phyloP scores from a whole-genome alignment of 1,140 invertebrate species.

The Zaprionus tsacasi region DNA sequence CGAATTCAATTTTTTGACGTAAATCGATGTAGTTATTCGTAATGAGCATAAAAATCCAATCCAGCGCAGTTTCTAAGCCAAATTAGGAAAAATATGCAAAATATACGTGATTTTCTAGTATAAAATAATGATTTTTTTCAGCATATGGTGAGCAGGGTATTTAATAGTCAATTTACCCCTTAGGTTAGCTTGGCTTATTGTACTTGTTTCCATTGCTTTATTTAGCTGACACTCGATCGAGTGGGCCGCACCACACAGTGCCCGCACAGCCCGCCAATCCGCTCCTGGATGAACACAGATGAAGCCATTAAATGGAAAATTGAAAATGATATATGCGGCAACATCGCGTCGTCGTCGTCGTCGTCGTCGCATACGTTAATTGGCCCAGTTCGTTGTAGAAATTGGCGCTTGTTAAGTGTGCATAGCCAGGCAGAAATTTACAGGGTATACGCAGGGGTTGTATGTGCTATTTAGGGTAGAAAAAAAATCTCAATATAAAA shows the following conservation, averaged over 20 bases:
- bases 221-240: slow-evolving; percentile 15
- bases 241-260: slow-evolving; percentile 25
- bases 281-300: slow-evolving; percentile 45
- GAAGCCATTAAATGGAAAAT: slow-evolving; percentile 81
- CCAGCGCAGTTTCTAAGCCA: background rate
- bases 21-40: background rate
- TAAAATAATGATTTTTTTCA: background rate
- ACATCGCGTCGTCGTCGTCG: background rate
- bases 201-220: background rate
- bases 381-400: slow-evolving; percentile 69
- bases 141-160: background rate
- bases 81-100: background rate
- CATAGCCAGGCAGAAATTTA: slow-evolving; percentile 23
- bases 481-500: background rate
- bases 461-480: background rate
- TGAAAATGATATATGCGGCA: slow-evolving; percentile 71
- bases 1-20: background rate
- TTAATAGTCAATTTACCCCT: background rate
- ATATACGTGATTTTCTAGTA: background rate
- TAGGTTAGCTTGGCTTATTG: background rate
- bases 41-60: background rate
- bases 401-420: slow-evolving; percentile 57
- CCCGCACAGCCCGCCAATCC: slow-evolving; percentile 27
- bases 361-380: slow-evolving; percentile 54
- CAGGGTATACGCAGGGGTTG: slow-evolving; percentile 10